A percentile compares a stretch with the other conserved stretches of the same genome.
Evolutionary conservation across 2,888 invertebrate species (phyloP).

Genomic region (Catocala sponsa): DNA sequence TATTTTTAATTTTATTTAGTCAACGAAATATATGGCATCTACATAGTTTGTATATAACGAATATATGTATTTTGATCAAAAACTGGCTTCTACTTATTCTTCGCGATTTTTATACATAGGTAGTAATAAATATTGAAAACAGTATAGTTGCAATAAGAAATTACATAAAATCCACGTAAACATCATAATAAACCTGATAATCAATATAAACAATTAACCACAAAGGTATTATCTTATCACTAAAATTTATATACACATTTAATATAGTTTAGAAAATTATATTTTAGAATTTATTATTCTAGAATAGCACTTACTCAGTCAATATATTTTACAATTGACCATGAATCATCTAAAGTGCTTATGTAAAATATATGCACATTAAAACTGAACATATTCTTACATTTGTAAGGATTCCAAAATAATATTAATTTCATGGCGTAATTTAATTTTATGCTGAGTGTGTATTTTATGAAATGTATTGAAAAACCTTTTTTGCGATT

Average conservation of each 20-base stretch:
- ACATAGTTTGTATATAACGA: slow-evolving; percentile 46
- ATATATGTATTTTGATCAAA: slow-evolving; percentile 51
- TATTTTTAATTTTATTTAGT: slow-evolving; percentile 45
- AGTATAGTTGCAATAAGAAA: neutral
- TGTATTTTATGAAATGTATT: no score
- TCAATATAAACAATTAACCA: neutral
- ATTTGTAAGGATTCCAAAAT: no score
- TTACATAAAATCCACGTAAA: neutral
- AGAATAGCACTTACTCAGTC: no score
- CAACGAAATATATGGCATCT: slow-evolving; percentile 46
- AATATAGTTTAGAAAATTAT: neutral
- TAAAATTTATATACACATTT: neutral
- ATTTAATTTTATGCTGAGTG: no score
- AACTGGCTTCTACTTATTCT: slow-evolving; percentile 18
- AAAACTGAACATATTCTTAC: no score
- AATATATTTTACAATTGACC: no score
- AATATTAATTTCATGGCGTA: no score
- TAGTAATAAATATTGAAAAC: neutral
- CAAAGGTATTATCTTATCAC: slow-evolving; percentile 1
- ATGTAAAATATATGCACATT: no score
- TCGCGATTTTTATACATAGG: slow-evolving; percentile 1
- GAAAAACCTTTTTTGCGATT: no score
- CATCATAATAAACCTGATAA: neutral
- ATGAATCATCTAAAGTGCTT: no score
- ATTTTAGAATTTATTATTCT: neutral